Base-by-base conservation (phyloP, 2,888 invertebrate species). In the Dione juno region DNA sequence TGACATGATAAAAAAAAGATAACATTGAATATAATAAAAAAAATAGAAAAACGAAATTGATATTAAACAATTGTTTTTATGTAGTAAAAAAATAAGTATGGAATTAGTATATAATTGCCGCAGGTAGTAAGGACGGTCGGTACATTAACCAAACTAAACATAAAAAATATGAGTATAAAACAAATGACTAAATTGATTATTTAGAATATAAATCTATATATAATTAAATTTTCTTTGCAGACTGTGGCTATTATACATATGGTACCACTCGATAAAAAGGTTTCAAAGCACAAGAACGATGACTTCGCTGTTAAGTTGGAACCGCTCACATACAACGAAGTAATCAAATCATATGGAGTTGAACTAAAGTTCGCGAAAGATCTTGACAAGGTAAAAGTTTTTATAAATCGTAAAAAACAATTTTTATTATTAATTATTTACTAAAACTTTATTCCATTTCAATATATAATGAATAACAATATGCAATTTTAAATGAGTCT, bases 301-400 rank as follows among this genome's bases (percentile, higher is more conserved):
- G 85, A 88, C 21, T 76, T 89, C 1, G 79, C 83, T 1, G 81
- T 88, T 75, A 82, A 82, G 52, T 73, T 90, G 50, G 93, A 94
- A 74, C 93, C 94, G 8, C 75, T 84, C 3, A 88, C 87, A 0
- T 95, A 94, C 77, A 84, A 88, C 5, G 92, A 92, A 8, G 88
- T 89, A 0, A 76, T 86, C 13, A 78, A 84, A 54, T 88, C 89
- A 76, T 94, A 94, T 80, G 94, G 94, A 28, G 75, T 95, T 19
- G 82, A 92, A 63, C 88, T 88, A 45, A 80, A 78, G 67, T 58
- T 77, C 5, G 70, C 82, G 28, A 74, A 75, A 11, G 76, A 78
- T 50, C 80, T 75, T 61, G 80, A 83, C 67, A 84, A 78, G 84
- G 89, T 88, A 78, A 81, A 71, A n/a, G 37, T 14, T n/a, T 16